A percentile compares a stretch with the other conserved stretches of the same genome.
Conservation (phyloP, 2,113 vertebrate genomes). For the Phaethornis superciliosus region DNA sequence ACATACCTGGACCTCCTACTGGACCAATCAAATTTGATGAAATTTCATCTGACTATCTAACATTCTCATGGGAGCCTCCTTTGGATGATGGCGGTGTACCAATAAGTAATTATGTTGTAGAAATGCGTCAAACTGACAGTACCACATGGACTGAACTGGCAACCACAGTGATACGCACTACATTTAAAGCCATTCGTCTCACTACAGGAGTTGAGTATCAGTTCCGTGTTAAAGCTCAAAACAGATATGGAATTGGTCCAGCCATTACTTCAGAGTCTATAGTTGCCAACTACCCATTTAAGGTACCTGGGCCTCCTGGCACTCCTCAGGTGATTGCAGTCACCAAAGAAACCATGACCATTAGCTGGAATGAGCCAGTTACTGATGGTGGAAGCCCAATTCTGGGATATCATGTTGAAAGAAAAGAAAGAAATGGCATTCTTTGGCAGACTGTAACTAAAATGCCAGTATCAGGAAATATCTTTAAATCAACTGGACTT, state of each 20-base stretch:
- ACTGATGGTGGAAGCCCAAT: slow-evolving; percentile 94
- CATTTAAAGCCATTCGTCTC: slow-evolving; percentile 90
- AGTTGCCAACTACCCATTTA: slow-evolving; percentile 94
- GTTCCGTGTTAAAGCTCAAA: slow-evolving; percentile 96
- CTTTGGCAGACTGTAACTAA: slow-evolving; percentile 94
- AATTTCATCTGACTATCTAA: slow-evolving; percentile 88
- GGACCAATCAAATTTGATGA: slow-evolving; percentile 94
- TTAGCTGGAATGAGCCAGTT: slow-evolving; percentile 97
- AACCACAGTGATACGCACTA: slow-evolving; percentile 89
- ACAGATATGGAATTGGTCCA: slow-evolving; percentile 92
- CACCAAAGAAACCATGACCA: slow-evolving; percentile 93
- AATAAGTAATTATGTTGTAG: slow-evolving; percentile 93
- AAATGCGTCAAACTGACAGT: slow-evolving; percentile 91
- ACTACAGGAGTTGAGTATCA: slow-evolving; percentile 94
- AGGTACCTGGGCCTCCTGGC: slow-evolving; percentile 93
- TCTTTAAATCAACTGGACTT: slow-evolving; percentile 92
- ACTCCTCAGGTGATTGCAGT: slow-evolving; percentile 91
- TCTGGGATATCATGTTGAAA: slow-evolving; percentile 95
- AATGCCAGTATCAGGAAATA: slow-evolving; percentile 87
- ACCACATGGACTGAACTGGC: slow-evolving; percentile 92
- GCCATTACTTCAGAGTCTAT: slow-evolving; percentile 88
- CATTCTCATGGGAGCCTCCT: slow-evolving; percentile 93
- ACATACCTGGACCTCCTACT: slow-evolving; percentile 93
- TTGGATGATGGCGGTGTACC: slow-evolving; percentile 97
- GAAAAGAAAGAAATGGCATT: slow-evolving; percentile 95